Conservation (phyloP, 1,140 invertebrate genomes). For the Luehdorfia chinensis region DNA sequence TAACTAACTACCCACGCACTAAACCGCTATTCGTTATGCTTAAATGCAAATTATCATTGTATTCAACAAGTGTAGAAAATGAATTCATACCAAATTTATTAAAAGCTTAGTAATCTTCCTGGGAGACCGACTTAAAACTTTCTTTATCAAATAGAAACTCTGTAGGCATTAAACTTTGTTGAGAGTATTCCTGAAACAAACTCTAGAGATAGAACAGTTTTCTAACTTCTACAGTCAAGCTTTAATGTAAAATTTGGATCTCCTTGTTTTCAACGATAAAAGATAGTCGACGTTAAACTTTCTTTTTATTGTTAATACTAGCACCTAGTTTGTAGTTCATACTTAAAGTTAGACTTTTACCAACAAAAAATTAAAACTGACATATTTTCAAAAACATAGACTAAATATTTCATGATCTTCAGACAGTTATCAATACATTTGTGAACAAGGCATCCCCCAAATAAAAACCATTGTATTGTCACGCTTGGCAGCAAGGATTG, state of each 20-base stretch:
- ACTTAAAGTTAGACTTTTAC: no score
- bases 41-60: not conserved
- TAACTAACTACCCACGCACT: no score
- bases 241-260: conserved; percentile 30
- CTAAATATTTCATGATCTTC: no score
- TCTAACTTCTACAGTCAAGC: conserved; percentile 31
- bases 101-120: conserved; percentile 32
- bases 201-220: conserved; percentile 31
- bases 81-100: conserved; percentile 32
- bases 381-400: no score
- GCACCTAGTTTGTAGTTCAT: no score
- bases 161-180: conserved; percentile 36
- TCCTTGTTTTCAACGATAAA: conserved; percentile 7
- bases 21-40: not conserved
- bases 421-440: no score
- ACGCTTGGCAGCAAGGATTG: no score
- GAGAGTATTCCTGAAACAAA: conserved; percentile 40
- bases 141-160: conserved; percentile 54
- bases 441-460: no score
- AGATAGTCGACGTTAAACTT: not conserved
- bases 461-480: no score
- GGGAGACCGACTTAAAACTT: conserved; percentile 35
- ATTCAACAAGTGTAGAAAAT: conserved; percentile 31
- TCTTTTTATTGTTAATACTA: no score
- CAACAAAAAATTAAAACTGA: no score